Evolutionary conservation across 2,113 vertebrate genomes (phyloP).

Genomic region (Petrocephalus microphthalmus): DNA sequence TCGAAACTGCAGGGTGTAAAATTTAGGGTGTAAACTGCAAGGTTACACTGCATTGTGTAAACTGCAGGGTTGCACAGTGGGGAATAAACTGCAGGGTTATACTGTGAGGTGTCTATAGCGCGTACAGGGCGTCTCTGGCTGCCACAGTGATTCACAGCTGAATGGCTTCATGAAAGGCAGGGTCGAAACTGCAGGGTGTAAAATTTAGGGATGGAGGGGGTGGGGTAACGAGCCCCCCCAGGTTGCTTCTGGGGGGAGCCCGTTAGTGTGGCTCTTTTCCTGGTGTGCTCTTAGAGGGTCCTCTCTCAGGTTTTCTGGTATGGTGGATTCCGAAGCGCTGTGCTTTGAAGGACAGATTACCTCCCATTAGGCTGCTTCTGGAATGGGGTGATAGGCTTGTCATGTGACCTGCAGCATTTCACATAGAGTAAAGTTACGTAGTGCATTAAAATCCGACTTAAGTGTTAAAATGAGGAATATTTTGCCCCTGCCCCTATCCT

Average conservation of each 20-base stretch:
- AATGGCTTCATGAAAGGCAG: background rate
- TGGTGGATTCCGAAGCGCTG: background rate
- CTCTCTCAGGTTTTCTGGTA: background rate
- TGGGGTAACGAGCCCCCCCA: background rate
- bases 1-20: background rate
- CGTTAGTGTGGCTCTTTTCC: background rate
- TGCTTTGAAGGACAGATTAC: slow-evolving; percentile 1
- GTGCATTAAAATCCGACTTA: background rate
- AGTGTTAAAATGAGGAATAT: background rate
- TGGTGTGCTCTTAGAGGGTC: background rate
- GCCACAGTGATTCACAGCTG: background rate
- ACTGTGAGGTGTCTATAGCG: background rate
- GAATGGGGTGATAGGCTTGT: background rate
- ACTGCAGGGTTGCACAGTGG: too few relatives aligned
- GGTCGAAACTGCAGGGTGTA: background rate
- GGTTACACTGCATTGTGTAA: too few relatives aligned
- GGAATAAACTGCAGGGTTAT: background rate
- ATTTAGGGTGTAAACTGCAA: too few relatives aligned
- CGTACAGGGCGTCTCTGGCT: background rate
- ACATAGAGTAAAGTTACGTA: background rate
- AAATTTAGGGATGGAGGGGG: background rate
- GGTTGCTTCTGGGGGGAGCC: background rate
- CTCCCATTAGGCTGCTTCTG: background rate
- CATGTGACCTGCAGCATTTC: background rate
- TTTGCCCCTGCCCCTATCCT: background rate